phyloP scores from a whole-genome alignment of 1,140 invertebrate species.

The Conopomorpha cramerella region DNA sequence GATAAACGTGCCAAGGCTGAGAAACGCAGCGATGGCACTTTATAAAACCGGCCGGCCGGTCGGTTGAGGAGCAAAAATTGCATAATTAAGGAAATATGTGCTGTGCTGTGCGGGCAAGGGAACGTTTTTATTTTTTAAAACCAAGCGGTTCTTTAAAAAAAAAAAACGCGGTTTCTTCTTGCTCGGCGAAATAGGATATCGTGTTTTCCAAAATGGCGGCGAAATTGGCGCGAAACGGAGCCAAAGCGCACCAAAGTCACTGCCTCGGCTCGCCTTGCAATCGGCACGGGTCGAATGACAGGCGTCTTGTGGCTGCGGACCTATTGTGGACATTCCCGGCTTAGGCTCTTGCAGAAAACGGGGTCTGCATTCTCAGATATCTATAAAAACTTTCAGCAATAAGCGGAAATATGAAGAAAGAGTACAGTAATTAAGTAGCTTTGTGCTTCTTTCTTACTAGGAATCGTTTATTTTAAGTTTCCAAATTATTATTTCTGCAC shows the following conservation, averaged over 20 bases:
- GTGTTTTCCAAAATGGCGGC: constrained; percentile 18
- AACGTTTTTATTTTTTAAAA: constrained; percentile 7
- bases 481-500: too few relatives aligned
- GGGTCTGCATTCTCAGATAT: too few relatives aligned
- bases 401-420: too few relatives aligned
- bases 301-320: constrained; percentile 17
- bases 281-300: constrained; percentile 44
- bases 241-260: constrained; percentile 48
- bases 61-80: constrained; percentile 36
- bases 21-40: constrained; percentile 23
- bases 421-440: too few relatives aligned
- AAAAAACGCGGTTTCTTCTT: too few relatives aligned
- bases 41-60: constrained; percentile 18
- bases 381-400: too few relatives aligned
- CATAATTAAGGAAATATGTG: constrained; percentile 47
- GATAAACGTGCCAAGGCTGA: constrained; percentile 25
- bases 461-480: too few relatives aligned
- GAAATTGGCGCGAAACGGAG: constrained; percentile 57
- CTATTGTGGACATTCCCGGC: constrained; percentile 34
- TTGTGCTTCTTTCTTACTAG: too few relatives aligned
- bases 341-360: too few relatives aligned
- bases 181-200: constrained; percentile 7
- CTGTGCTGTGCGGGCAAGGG: constrained; percentile 19
- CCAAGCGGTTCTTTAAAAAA: too few relatives aligned
- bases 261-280: constrained; percentile 54